Percentiles rank a stretch among this genome's conserved stretches.
Evolutionary conservation across 2,888 invertebrate genomes (phyloP).

Genomic region (Metacarcinus magister): DNA sequence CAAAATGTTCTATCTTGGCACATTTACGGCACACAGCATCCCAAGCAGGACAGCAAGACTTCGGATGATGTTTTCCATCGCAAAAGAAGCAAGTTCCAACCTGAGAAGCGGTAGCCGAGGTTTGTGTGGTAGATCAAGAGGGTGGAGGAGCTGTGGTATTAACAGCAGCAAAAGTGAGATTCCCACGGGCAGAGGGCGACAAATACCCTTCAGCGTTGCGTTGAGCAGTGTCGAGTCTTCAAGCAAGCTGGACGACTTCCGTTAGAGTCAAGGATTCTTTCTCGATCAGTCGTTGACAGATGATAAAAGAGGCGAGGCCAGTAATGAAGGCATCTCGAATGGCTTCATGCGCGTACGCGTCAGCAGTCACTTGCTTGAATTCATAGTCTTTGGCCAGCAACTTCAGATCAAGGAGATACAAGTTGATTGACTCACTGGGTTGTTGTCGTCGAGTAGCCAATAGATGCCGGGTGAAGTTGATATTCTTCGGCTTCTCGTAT

Average conservation of each 20-base stretch:
- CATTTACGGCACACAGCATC: not conserved
- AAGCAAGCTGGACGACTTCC: not conserved
- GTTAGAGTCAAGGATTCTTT: not conserved
- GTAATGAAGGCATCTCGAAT: not conserved
- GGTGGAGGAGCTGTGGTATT: not conserved
- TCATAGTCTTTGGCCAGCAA: not conserved
- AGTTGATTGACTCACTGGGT: not conserved
- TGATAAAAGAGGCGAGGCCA: not conserved
- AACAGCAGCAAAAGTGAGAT: not conserved
- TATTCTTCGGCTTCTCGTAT: constrained; percentile 6
- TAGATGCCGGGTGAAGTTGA: not conserved
- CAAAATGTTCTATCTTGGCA: not conserved
- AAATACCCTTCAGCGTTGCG: constrained; percentile 29
- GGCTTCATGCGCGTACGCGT: not conserved
- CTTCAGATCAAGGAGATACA: not conserved
- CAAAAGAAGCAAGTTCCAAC: not conserved
- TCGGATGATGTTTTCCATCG: not conserved
- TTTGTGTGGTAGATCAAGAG: not conserved
- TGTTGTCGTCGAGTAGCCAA: not conserved
- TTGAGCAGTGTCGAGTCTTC: constrained; percentile 41
- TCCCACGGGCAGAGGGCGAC: not conserved
- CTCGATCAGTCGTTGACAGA: constrained; percentile 33
- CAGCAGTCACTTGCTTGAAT: not conserved
- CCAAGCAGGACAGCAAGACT: not conserved
- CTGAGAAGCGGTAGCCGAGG: not conserved